A percentile compares a stretch with the other conserved stretches of the same genome.
phyloP scores from a whole-genome alignment of 2,888 invertebrate genomes.

The Matsumyia berberina region DNA sequence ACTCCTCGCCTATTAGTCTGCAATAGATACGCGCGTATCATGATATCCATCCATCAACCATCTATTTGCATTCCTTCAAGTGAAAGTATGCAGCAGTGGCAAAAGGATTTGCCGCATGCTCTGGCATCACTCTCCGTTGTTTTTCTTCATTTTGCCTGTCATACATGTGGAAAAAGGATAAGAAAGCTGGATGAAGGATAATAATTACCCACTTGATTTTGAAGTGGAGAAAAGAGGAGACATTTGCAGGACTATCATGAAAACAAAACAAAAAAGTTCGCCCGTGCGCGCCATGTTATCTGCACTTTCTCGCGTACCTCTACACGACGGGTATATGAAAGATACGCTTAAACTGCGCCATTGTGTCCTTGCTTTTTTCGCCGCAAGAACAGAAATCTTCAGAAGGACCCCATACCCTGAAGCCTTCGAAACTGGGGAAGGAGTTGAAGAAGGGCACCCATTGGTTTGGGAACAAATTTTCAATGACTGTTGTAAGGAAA shows the following conservation, averaged over 20 bases:
- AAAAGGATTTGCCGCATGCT: constrained; percentile 61
- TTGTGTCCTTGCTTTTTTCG: constrained; percentile 59
- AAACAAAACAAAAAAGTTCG: constrained; percentile 31
- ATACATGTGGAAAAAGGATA: constrained; percentile 28
- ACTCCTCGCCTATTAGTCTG: constrained; percentile 52
- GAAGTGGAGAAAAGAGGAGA: constrained; percentile 56
- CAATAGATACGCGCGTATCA: constrained; percentile 69
- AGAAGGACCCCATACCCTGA: constrained; percentile 10
- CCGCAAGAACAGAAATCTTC: constrained; percentile 19
- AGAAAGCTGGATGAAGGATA: constrained; percentile 70
- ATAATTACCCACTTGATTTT: constrained; percentile 75
- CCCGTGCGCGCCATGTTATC: constrained; percentile 43
- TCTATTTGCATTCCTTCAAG: constrained; percentile 69
- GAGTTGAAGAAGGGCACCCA: background rate
- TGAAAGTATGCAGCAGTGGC: constrained; percentile 60
- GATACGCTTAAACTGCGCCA: constrained; percentile 65
- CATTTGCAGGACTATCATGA: constrained; percentile 57
- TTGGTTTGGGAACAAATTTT: constrained; percentile 41
- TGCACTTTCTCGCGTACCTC: constrained; percentile 55
- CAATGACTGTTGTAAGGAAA: constrained; percentile 33
- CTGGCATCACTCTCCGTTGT: constrained; percentile 39
- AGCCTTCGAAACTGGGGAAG: background rate
- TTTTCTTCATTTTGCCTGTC: constrained; percentile 15
- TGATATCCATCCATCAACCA: constrained; percentile 58
- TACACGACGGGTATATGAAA: constrained; percentile 21